phyloP scores from a whole-genome alignment of 2,888 invertebrate genomes.

The Iphiclides podalirius region DNA sequence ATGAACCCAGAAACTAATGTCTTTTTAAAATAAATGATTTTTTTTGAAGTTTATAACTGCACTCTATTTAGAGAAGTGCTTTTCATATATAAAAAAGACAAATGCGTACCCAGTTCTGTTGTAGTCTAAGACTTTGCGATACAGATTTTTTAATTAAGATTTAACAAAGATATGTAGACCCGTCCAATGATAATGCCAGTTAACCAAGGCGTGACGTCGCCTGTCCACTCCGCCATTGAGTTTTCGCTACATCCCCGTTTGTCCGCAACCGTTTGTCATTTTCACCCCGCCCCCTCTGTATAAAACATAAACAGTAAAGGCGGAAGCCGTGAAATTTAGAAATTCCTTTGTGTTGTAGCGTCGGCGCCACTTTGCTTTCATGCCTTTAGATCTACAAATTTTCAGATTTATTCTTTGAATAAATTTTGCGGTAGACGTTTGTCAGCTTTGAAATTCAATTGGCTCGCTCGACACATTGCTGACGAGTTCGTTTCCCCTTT shows the following conservation, averaged over 20 bases:
- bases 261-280: slow-evolving; percentile 73
- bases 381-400: slow-evolving; percentile 79
- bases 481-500: slow-evolving; percentile 64
- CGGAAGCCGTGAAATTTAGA: slow-evolving; percentile 80
- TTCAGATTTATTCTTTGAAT: slow-evolving; percentile 81
- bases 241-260: slow-evolving; percentile 36
- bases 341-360: slow-evolving; percentile 76
- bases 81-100: too few relatives aligned
- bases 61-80: too few relatives aligned
- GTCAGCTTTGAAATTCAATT: slow-evolving; percentile 80
- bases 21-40: too few relatives aligned
- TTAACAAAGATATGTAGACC: too few relatives aligned
- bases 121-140: too few relatives aligned
- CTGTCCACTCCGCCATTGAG: slow-evolving; percentile 32
- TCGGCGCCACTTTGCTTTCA: slow-evolving; percentile 73
- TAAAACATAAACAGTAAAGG: slow-evolving; percentile 73
- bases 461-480: slow-evolving; percentile 75
- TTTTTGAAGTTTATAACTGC: too few relatives aligned
- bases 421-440: slow-evolving; percentile 76
- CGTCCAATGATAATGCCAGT: slow-evolving; percentile 9
- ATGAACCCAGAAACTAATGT: too few relatives aligned
- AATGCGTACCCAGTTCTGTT: too few relatives aligned
- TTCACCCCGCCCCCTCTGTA: slow-evolving; percentile 68
- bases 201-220: slow-evolving; percentile 42
- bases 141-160: too few relatives aligned